Percentiles rank a stretch among this genome's conserved stretches.
phyloP scores from a whole-genome alignment of 2,888 invertebrate species.

The Tipula vernalis region DNA sequence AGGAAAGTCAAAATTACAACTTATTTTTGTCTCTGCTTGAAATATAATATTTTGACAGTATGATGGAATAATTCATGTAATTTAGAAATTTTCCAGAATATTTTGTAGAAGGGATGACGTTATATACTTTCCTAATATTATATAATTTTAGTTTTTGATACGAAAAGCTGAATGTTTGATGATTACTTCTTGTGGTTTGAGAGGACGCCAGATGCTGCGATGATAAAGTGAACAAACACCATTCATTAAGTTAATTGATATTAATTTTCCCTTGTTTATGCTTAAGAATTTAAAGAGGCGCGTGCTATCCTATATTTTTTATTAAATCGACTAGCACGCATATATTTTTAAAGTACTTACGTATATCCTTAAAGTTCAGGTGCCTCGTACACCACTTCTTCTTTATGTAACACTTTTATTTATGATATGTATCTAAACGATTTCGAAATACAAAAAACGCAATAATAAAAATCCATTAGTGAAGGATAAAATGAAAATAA shows the following conservation, averaged over 20 bases:
- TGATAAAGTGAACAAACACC: not conserved
- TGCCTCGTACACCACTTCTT: not conserved
- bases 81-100: not conserved
- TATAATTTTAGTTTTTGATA: no score
- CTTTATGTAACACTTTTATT: no score
- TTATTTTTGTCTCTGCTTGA: not conserved
- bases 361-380: not conserved
- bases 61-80: not conserved
- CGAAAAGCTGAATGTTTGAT: not conserved
- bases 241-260: not conserved
- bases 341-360: not conserved
- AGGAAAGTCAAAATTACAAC: not conserved
- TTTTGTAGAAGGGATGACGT: not conserved
- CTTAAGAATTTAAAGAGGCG: no score
- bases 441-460: not conserved
- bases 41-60: not conserved
- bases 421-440: no score
- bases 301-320: no score
- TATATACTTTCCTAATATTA: not conserved
- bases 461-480: not conserved
- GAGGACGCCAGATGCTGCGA: not conserved
- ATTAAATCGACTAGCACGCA: not conserved
- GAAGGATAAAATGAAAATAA: not conserved
- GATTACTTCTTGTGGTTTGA: not conserved
- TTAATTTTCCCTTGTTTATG: not conserved